Percentiles rank a stretch among this genome's conserved stretches.
phyloP scores from a whole-genome alignment of 1,140 invertebrate species.

The Heliconius hewitsoni region DNA sequence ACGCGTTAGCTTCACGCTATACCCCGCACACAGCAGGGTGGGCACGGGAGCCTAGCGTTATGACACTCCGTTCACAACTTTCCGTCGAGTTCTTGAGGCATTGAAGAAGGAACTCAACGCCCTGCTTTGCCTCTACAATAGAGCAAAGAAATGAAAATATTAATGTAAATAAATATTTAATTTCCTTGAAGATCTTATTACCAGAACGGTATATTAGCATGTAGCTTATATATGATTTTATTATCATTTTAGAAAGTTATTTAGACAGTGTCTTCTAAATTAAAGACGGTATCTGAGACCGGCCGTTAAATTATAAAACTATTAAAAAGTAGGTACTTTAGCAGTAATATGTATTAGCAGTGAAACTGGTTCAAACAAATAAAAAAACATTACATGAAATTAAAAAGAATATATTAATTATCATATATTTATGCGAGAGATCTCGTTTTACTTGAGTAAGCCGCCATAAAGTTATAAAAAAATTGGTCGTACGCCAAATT shows the following conservation, averaged over 20 bases:
- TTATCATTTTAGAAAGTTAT: not conserved
- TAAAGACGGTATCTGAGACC: too few species aligned
- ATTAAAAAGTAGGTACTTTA: not conserved
- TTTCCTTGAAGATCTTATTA: not conserved
- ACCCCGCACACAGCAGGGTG: too few species aligned
- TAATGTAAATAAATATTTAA: too few species aligned
- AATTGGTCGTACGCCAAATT: constrained; percentile 23
- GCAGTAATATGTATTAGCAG: not conserved
- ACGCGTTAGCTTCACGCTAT: too few species aligned
- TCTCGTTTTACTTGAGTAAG: not conserved
- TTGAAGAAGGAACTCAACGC: too few species aligned
- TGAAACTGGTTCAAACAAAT: not conserved
- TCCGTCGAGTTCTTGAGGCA: too few species aligned
- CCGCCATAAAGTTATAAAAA: constrained; percentile 6
- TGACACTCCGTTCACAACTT: too few species aligned
- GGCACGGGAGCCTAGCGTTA: too few species aligned
- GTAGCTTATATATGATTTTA: not conserved
- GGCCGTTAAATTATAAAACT: not conserved
- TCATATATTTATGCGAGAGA: not conserved
- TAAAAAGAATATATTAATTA: not conserved
- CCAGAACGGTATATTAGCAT: not conserved
- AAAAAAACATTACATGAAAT: not conserved
- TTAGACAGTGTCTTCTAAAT: not conserved
- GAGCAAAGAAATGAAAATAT: too few species aligned
- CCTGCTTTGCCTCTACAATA: too few species aligned